Evolutionary conservation across 2,113 vertebrate genomes (phyloP), one percentile per base, ranked within the genome.

Genomic region (Ceuthmochares aereus): DNA sequence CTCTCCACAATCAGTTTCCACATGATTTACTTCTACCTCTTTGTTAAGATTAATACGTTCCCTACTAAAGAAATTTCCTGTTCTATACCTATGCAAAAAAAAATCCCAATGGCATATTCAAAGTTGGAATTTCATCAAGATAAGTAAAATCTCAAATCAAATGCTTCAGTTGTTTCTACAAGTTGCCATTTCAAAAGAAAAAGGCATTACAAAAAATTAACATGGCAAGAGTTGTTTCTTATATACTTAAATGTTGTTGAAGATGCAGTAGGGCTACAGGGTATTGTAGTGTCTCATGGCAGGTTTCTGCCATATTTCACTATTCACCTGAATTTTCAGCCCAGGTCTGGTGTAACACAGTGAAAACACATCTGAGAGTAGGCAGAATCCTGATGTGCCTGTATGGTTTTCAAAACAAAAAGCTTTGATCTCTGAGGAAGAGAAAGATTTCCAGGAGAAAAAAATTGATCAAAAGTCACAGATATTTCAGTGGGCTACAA

Each of bases 321-420:
- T 56, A 4, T 78, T 63, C 22, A 1, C 26, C 49, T 49, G 32
- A 22, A 26, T 72, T 85, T 87, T 56, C 37, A 63, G 56, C 17
- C 1, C 4, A 42, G 37, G 3, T 60, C 43, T 75, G 17, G 7
- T 49, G 8, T 0, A 0, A 76, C 3, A 0, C 6, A 4, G 5
- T n/a, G 37, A 79, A 75, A 84, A 60, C 19, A 52, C 30, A 56
- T 13, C 4, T 16, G 32, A 23, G 9, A 69, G 36, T 2, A 55
- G 18, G 23, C n/a, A 69, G 25, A 91, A 56, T 66, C 43, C n/a
- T 66, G 30, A 16, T 52, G 72, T 78, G 30, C 11, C 36, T 22
- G 10, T 15, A 9, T 7, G 81, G 11, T 54, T 91, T 25, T 4
- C 21, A 34, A 58, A 47, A 80, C 75, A 56, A 63, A 63, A 25